Base-by-base conservation (phyloP, 1,140 invertebrate species). In the Microplitis demolitor region DNA sequence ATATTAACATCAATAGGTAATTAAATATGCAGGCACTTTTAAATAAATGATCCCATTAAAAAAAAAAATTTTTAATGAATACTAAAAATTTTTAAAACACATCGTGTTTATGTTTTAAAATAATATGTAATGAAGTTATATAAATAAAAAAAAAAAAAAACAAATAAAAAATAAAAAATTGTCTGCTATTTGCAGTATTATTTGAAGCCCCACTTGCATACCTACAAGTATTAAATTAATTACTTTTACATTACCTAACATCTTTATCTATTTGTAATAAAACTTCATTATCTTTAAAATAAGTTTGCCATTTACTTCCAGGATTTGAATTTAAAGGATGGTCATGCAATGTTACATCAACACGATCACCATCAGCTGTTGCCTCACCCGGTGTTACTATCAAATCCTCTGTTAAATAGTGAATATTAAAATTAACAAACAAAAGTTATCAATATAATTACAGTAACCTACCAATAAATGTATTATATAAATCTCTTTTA, bases 191-290 rank as follows among this genome's bases (percentile, higher is more conserved):
- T 24, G 0, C 24, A 24, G 24, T 24, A 24, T 24, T 24, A 24
- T 24, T 24, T 24, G 24, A 24, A 24, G 24, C 24, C 24, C 24
- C 24, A 50, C 45, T 2, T 9, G 45, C 45, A 6, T 13, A 50
- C 45, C 45, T 13, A 8, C 4, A 66, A 54, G 3, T 34, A 64
- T 4, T 11, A 61, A 66, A 14, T 31, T 56, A n/a, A 16, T 51
- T 51, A 50, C 4, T 74, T 73, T 2, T 34, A 53, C 16, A 61
- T 75, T 83, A 92, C 92, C 96, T 91, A 16, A 98, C 97, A 88
- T 99, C 97, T 86, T 98, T 99, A 84, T 98, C 97, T 79, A 99
- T 98, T 90, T 99, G 97, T 66, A 97, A 85, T 8, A 99, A 84
- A 74, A 97, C 95, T 88, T 99, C 97, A 87, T 99, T 99, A 82